These are phyloP conservation scores for Urocitellus parryii DNA, from an alignment of 2,113 vertebrate genomes.

Conservation along the genomic window DNA sequence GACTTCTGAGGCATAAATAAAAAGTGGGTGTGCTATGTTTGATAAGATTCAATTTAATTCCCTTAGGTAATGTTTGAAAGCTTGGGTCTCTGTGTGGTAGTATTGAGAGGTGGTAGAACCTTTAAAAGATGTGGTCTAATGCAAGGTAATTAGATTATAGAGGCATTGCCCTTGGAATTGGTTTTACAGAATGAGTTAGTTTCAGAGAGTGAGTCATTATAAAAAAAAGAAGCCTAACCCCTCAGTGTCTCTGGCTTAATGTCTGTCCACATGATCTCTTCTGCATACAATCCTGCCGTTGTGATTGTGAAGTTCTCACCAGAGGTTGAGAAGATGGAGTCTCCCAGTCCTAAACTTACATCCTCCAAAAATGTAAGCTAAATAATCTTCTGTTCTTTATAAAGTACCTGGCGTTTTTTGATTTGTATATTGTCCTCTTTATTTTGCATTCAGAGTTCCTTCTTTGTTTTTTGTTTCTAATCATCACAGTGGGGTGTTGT, in stretches of 20 bases:
- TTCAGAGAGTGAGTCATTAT: background rate
- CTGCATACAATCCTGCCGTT: background rate
- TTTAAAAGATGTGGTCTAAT: background rate
- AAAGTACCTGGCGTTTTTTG: background rate
- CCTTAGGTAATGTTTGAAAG: background rate
- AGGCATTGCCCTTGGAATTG: background rate
- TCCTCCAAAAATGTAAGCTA: background rate
- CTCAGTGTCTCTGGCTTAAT: background rate
- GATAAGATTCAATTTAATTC: background rate
- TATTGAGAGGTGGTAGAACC: background rate
- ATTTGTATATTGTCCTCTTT: background rate
- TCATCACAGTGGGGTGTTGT: background rate
- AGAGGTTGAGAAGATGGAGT: background rate
- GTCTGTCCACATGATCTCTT: background rate
- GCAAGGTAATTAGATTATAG: background rate
- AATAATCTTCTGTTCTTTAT: background rate
- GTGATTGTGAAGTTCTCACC: background rate
- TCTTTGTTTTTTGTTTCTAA: slow-evolving; percentile 10
- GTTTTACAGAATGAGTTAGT: background rate
- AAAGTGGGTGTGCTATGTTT: background rate
- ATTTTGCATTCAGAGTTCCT: background rate
- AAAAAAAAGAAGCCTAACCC: too few relatives aligned
- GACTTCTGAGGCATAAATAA: background rate
- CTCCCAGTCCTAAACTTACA: background rate
- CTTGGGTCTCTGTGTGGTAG: background rate